These are phyloP conservation scores for Bradypus variegatus DNA, from an alignment of 2,797 vertebrate species.

Conservation along the genomic window DNA sequence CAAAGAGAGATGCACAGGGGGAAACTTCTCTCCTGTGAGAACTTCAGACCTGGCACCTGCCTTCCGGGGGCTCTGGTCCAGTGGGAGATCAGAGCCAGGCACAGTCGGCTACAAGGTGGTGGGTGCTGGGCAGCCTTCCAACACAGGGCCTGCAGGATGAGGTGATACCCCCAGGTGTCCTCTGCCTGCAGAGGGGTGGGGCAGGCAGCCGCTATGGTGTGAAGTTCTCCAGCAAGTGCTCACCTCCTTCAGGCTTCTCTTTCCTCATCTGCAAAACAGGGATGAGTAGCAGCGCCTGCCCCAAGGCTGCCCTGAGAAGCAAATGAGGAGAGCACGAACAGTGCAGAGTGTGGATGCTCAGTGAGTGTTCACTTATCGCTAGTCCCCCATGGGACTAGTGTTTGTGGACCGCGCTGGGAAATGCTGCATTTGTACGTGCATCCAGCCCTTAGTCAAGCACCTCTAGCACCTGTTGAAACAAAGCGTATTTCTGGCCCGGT, in stretches of 20 bases:
- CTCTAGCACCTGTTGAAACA: conserved; percentile 31
- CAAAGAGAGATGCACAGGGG: neutral
- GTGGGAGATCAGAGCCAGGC: neutral
- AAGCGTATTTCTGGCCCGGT: neutral
- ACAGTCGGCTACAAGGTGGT: neutral
- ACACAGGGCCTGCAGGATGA: neutral
- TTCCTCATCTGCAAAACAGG: neutral
- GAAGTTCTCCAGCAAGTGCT: neutral
- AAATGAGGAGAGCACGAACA: rapidly evolving
- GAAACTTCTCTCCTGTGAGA: neutral
- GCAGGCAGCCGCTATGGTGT: rapidly evolving
- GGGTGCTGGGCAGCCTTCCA: neutral
- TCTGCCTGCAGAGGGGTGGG: neutral
- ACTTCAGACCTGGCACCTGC: neutral
- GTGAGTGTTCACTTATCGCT: rapidly evolving
- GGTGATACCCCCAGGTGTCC: rapidly evolving
- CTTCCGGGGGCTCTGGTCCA: neutral
- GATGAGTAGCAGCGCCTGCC: rapidly evolving
- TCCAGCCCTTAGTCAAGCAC: neutral
- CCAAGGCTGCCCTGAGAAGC: neutral
- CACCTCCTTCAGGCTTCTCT: neutral
- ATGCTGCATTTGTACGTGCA: neutral
- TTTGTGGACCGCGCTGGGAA: neutral
- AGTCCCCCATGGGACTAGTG: rapidly evolving
- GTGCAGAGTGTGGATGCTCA: neutral